phyloP scores from a whole-genome alignment of 2,797 vertebrate genomes.

The Microchirus variegatus region DNA sequence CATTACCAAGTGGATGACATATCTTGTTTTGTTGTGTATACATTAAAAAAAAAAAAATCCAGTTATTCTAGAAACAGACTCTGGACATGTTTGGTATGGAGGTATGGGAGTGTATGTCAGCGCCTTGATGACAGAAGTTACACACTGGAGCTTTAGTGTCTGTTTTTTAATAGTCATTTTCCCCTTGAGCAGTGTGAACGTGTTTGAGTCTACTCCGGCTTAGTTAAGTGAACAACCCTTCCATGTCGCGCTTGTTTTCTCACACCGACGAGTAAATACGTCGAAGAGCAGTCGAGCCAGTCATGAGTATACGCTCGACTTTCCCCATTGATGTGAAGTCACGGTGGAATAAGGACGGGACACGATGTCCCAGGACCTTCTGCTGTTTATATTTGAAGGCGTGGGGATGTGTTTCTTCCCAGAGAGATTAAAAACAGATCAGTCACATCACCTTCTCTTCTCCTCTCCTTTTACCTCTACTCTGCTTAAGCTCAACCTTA shows the following conservation, averaged over 20 bases:
- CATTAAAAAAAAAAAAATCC: no score
- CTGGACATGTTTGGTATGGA: no score
- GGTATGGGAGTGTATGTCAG: no score
- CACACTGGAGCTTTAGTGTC: no score
- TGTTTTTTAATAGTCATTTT: no score
- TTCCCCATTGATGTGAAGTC: slow-evolving; percentile 9
- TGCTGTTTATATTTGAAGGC: slow-evolving; percentile 15
- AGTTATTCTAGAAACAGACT: no score
- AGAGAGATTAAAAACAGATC: slow-evolving; percentile 45
- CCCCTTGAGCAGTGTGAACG: slow-evolving; percentile 2
- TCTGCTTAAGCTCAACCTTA: not conserved
- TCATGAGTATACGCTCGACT: slow-evolving; percentile 2
- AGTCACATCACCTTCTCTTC: slow-evolving; percentile 5
- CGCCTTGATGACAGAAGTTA: no score
- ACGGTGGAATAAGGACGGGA: slow-evolving; percentile 32
- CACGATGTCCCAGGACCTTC: slow-evolving; percentile 28
- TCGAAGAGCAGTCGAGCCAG: slow-evolving; percentile 16
- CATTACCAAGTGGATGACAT: no score
- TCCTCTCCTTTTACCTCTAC: slow-evolving; percentile 4
- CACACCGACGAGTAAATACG: slow-evolving; percentile 17
- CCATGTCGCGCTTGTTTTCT: slow-evolving; percentile 15
- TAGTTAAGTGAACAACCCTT: not conserved
- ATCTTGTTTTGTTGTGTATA: no score
- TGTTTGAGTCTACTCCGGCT: slow-evolving; percentile 1
- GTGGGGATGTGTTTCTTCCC: slow-evolving; percentile 42